Percentiles rank a stretch among this genome's conserved stretches.
Evolutionary conservation across 2,113 vertebrate species (phyloP).

Genomic region (Psittacara wagleri): DNA sequence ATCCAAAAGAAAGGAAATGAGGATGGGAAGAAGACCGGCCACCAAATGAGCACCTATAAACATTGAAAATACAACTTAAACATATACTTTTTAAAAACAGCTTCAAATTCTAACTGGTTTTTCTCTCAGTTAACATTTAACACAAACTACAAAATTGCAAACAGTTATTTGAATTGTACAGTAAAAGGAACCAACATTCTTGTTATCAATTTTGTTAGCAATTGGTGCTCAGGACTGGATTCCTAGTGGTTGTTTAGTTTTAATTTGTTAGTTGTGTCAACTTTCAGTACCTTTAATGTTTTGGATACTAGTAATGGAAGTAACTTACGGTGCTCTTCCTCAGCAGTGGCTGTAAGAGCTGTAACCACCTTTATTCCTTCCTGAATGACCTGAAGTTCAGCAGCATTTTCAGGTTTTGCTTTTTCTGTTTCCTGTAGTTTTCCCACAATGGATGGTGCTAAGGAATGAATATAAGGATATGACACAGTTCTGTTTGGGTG

Average conservation of each 20-base stretch:
- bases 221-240: background rate
- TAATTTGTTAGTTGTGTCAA: background rate
- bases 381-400: slow-evolving; percentile 85
- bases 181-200: background rate
- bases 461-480: slow-evolving; percentile 84
- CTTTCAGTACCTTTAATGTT: background rate
- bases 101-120: background rate
- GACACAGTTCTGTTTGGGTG: slow-evolving; percentile 75
- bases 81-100: background rate
- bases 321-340: slow-evolving; percentile 83
- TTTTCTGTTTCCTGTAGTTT: slow-evolving; percentile 84
- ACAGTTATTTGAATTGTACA: background rate
- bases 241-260: background rate
- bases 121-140: background rate
- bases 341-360: slow-evolving; percentile 79
- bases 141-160: background rate
- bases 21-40: slow-evolving; percentile 83
- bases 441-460: slow-evolving; percentile 79
- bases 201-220: background rate
- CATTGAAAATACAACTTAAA: background rate
- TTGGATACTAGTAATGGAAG: background rate
- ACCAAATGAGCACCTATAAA: slow-evolving; percentile 82
- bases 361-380: slow-evolving; percentile 84
- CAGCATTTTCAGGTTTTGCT: slow-evolving; percentile 79
- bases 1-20: slow-evolving; percentile 93